Evolutionary conservation across 2,888 invertebrate species (phyloP), one percentile per base, ranked within the genome.

Genomic region (Apamea monoglypha): DNA sequence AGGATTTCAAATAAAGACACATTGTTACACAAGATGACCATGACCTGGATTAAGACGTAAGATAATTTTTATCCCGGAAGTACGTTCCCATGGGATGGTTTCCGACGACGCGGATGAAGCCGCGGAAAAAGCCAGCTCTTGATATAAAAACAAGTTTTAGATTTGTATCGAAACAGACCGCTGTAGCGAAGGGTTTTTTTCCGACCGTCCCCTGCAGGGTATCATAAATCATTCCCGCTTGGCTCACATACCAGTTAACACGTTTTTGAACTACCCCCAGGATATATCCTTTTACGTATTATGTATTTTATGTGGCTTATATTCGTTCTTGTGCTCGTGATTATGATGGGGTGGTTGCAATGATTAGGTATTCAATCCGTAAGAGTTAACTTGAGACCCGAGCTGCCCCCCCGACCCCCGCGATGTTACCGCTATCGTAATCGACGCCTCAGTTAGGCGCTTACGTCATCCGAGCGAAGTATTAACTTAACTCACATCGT

Each of bases 151-250:
- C 86, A 88, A 88, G 79, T 85, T 88, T 88, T 82, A 74, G 88
- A 89, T 91, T 87, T 91, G 85, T 91, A 91, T 92, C 88, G 87
- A 79, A 86, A 87, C 84, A 84, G 86, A 84, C 83, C 84, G 86
- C 69, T 68, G 25, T 84, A 81, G 72, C 82, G 84, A 85, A 90
- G 90, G 89, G 90, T 92, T 91, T 92, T 92, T 92, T 91, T 86
- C 85, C 84, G 83, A 84, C 90, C 89, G 89, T 91, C 91, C 89
- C 90, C 87, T 88, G 83, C 88, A 91, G 90, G 76, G 87, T 74
- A 85, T 83, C 88, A 92, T 93, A 92, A 93, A 93, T 93, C 92
- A 93, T 91, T 85, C 84, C 67, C 82, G 88, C 88, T 91, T 88
- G 88, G 87, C 87, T 89, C 87, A 90, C 85, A 88, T 90, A 89